phyloP scores from a whole-genome alignment of 2,797 vertebrate genomes.

The Stomatorhinus walkeri region DNA sequence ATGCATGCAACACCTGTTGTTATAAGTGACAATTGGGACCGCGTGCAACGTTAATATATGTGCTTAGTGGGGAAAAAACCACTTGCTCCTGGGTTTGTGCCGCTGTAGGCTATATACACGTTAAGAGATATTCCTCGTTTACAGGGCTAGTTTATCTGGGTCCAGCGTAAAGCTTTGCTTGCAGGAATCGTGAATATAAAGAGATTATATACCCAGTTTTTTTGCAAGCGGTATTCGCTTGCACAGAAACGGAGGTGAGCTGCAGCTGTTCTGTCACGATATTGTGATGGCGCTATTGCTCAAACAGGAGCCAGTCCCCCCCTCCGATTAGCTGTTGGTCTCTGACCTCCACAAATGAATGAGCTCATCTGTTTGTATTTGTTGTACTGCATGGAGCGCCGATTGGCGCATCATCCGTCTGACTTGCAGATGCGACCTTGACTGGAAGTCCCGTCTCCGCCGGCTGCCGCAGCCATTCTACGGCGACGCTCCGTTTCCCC shows the following conservation, averaged over 20 bases:
- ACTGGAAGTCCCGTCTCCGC: conserved; percentile 35
- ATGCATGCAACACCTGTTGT: neutral
- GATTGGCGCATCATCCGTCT: neutral
- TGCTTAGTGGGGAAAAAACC: neutral
- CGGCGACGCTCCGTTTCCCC: conserved; percentile 33
- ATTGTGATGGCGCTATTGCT: neutral
- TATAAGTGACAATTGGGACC: neutral
- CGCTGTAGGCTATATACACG: neutral
- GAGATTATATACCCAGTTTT: neutral
- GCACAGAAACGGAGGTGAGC: neutral
- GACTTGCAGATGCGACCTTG: conserved; percentile 33
- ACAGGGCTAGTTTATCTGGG: neutral
- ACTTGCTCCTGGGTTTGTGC: neutral
- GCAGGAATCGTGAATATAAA: neutral
- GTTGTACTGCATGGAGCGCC: neutral
- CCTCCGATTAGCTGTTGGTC: neutral
- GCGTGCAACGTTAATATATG: neutral
- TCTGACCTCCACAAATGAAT: neutral
- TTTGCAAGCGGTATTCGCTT: neutral
- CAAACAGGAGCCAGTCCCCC: neutral
- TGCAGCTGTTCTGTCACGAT: neutral
- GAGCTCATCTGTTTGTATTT: neutral
- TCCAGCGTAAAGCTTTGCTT: neutral
- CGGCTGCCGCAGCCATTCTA: conserved; percentile 37
- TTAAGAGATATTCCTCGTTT: neutral